Base-by-base conservation (phyloP, 2,888 invertebrate species). In the Abrostola tripartita region DNA sequence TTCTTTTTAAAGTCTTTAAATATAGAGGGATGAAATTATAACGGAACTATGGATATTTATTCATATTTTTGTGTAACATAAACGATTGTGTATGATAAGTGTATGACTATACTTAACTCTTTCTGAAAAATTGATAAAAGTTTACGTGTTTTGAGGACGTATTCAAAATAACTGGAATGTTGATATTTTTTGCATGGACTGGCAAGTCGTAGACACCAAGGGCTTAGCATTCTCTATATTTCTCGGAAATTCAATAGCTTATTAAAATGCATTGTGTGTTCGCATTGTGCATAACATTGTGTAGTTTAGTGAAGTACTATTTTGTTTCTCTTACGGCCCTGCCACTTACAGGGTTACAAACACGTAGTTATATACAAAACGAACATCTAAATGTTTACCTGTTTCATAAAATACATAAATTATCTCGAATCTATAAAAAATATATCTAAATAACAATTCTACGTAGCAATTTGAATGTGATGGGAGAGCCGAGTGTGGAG, bases 391-490 rank as follows among this genome's bases (percentile, higher is more conserved):
- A 47, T 40, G 38, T 55, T 37, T 5, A 55, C 40, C 52, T 44
- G 8, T 35, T 53, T 14, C 2, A 72, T 10, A 55, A 52, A 61
- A 61, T 24, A 47, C 44, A 47, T 71, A 68, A 63, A 68, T 73
- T 52, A 62, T 63, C 49, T 68, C 56, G 55, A 55, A 65, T 65
- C 61, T 55, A 70, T 50, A 79, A 78, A n/a, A 69, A 68, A 69
- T 71, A 68, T 71, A 58, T 67, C 60, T 77, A 56, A 76, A 74
- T 72, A 79, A 74, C 64, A 74, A 65, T 68, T 71, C 65, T 68
- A 79, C 61, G 61, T 71, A 78, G 68, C 73, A 78, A 76, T 78
- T 81, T 75, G 68, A 78, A 78, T 76, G 70, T 75, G 74, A 68
- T 76, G 72, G 70, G 78, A 77, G 74, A 79, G 61, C 57, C 61